Base-by-base conservation (phyloP, 1,140 invertebrate genomes). In the Drosophila setifemur region DNA sequence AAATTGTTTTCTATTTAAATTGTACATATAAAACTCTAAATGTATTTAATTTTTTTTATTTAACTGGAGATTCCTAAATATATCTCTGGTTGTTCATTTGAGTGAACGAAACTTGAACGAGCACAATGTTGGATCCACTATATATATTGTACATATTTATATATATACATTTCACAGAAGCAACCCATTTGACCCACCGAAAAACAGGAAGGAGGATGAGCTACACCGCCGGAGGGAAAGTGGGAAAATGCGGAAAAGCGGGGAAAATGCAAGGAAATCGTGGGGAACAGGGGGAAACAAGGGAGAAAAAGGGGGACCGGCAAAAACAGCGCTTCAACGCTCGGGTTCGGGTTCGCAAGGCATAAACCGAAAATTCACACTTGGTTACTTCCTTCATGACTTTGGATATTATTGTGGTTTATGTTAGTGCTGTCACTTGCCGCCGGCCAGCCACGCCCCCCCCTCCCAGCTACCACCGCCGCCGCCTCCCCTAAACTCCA, bases 331-430 rank as follows among this genome's bases (percentile, higher is more conserved):
- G 61, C 49, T 75, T 66, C 33, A 58, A 47, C 60, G 52, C 47
- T 53, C 39, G 48, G 66, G 55, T 35, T 57, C 33, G 53, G 68
- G 57, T 63, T 72, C 53, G 71, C 74, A 70, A 86, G 76, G 75
- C 81, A 86, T 86, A 86, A 86, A 86, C 81, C 72, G 58, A 86
- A 85, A 85, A 86, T 86, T 86, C 81, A 86, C 81, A 86, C 81
- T 86, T 86, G 81, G 81, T 86, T 86, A 86, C 81, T 86, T 86
- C 72, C 81, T 86, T 86, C 81, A 86, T 86, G 81, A 86, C 81
- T 86, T 86, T 86, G 71, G 81, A 86, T 86, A 86, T 86, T 86
- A 86, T 86, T 86, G 81, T 86, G 81, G 81, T 86, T 86, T 86
- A 86, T 86, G 81, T 86, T 81, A 86, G 81, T 79, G 81, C 79